Base-by-base conservation (phyloP, 2,888 invertebrate species). In the Meiosimyza decipiens region DNA sequence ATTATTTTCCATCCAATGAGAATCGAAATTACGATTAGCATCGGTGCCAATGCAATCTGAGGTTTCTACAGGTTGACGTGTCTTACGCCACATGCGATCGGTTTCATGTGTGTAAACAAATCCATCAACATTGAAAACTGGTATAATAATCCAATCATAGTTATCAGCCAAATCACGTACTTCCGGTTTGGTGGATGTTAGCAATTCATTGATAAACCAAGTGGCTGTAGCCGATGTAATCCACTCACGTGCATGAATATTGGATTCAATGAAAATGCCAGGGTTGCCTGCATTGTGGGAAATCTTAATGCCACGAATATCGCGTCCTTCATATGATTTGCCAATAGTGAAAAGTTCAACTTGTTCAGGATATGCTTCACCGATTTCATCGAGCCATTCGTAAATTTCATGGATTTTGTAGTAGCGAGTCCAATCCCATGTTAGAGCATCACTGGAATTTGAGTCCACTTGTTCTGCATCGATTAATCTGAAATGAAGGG, bases 91-190 rank as follows among this genome's bases (percentile, higher is more conserved):
- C 78, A 91, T 81, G 50, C 93, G 89, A 62, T 90, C 87, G 74
- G 82, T 86, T 2, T 88, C 88, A 79, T 92, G 91, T 0, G 92
- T 90, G 80, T 91, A 92, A 2, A 81, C 89, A 81, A 92, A 94
- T n/a, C 94, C 94, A 86, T 94, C 94, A 50, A 93, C 93, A 83
- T 94, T 94, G 3, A 89, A 86, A 0, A 92, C 90, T 0, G 94
- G 94, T 72, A 94, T 88, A 74, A 94, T 89, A 80, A 93, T 92
- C 93, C 93, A 94, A 78, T 94, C 92, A 77, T 92, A 91, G 71
- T 88, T 88, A 75, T 92, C 90, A 1, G 92, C 91, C 79, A 94
- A 83, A 12, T 86, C 82, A 33, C 90, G 88, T 0, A 92, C 88
- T 49, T 86, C 87, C 1, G 88, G 78, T 76, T 92, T 89, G 1